These are phyloP conservation scores for Diorhabda carinulata DNA, from an alignment of 1,140 invertebrate species.

Conservation along the genomic window DNA sequence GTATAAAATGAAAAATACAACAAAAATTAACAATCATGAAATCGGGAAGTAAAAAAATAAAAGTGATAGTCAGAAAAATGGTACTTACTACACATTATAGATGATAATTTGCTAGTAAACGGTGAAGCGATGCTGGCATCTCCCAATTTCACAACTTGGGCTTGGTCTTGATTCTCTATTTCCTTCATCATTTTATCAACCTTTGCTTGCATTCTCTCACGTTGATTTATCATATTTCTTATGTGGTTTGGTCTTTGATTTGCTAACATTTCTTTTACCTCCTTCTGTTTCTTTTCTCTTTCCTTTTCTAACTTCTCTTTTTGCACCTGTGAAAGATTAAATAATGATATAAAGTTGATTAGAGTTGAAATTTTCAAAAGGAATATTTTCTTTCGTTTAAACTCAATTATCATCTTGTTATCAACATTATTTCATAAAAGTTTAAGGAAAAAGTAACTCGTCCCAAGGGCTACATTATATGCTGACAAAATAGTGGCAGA, in stretches of 20 bases:
- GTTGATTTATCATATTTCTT: constrained; percentile 46
- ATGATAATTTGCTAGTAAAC: constrained; percentile 96
- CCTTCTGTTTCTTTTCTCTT: constrained; percentile 27
- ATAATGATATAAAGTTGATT: no score
- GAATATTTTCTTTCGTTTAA: no score
- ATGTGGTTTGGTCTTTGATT: constrained; percentile 39
- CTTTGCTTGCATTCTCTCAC: constrained; percentile 51
- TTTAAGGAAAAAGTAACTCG: no score
- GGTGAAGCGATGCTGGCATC: constrained; percentile 99
- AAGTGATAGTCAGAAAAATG: no score
- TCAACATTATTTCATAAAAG: no score
- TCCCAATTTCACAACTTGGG: constrained; percentile 88
- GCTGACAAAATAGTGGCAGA: no score
- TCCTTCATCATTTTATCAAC: constrained; percentile 81
- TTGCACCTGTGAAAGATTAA: constrained; percentile 17
- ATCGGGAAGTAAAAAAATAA: no score
- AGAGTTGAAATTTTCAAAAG: no score
- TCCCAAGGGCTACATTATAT: no score
- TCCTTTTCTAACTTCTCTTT: constrained; percentile 34
- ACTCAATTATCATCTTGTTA: no score
- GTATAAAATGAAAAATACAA: no score
- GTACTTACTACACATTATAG: constrained; percentile 88
- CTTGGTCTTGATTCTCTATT: constrained; percentile 85
- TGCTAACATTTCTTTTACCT: constrained; percentile 44
- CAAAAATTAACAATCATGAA: no score